Evolutionary conservation across 1,140 invertebrate genomes (phyloP).

Genomic region (Zaprionus africanus): DNA sequence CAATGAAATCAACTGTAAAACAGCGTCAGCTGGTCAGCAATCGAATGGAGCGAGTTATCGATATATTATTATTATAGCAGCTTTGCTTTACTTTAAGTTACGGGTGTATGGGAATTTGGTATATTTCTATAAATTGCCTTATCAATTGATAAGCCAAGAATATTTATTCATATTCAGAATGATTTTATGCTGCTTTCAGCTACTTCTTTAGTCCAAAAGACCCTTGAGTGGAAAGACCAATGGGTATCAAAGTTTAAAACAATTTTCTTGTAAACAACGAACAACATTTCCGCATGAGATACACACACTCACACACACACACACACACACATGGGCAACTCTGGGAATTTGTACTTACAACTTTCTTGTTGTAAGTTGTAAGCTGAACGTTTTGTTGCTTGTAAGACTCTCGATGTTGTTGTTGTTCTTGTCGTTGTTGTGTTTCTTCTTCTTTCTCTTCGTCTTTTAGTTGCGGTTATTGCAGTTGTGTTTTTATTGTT

Average conservation of each 20-base stretch:
- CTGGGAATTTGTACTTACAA: slow-evolving; percentile 54
- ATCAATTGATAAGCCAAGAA: background rate
- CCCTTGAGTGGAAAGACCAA: background rate
- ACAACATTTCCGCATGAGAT: slow-evolving; percentile 57
- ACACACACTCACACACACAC: slow-evolving; percentile 24
- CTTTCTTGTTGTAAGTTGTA: slow-evolving; percentile 38
- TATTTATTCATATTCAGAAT: no score
- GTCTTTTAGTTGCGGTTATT: slow-evolving; percentile 5
- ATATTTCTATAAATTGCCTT: background rate
- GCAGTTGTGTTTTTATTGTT: slow-evolving; percentile 2
- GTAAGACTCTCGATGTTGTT: background rate
- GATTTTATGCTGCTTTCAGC: no score
- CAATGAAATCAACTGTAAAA: background rate
- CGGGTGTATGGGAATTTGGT: no score
- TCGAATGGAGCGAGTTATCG: background rate
- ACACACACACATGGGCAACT: slow-evolving; percentile 21
- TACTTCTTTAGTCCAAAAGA: background rate
- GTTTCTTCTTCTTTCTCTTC: background rate
- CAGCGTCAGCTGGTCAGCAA: background rate
- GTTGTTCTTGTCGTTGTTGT: background rate
- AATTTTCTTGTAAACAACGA: slow-evolving; percentile 57
- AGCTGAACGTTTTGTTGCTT: slow-evolving; percentile 35
- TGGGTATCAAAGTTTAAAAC: slow-evolving; percentile 40
- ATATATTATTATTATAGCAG: background rate
- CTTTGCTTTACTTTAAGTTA: no score